Evolutionary conservation across 2,888 invertebrate species (phyloP).

Genomic region (Eubasilissa splendida): DNA sequence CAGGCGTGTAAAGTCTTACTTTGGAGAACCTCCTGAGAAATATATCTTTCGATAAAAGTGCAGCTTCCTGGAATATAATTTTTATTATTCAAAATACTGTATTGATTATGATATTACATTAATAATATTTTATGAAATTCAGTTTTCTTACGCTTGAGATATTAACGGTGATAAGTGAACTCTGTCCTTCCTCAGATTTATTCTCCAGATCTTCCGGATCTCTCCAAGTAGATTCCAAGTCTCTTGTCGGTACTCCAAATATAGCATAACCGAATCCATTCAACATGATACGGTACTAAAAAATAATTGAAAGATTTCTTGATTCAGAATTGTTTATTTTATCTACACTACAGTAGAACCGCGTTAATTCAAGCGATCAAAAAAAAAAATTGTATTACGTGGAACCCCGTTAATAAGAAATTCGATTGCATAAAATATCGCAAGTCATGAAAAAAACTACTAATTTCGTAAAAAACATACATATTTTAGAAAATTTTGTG

Average conservation of each 20-base stretch:
- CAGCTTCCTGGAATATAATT: constrained; percentile 72
- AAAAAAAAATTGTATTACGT: too few relatives aligned
- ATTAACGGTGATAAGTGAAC: constrained; percentile 72
- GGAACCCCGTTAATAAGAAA: too few relatives aligned
- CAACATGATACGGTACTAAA: constrained; percentile 87
- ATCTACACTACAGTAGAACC: too few relatives aligned
- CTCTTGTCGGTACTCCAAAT: constrained; percentile 83
- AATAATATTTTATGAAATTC: constrained; percentile 9
- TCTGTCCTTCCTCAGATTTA: constrained; percentile 67
- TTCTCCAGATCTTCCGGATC: constrained; percentile 74
- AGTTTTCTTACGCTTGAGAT: constrained; percentile 71
- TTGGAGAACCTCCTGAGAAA: constrained; percentile 79
- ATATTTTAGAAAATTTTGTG: too few relatives aligned
- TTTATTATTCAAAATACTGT: neutral
- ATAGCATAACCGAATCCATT: constrained; percentile 87
- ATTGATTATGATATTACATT: neutral
- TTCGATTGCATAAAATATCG: too few relatives aligned
- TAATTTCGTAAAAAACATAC: too few relatives aligned
- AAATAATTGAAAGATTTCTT: constrained; percentile 46
- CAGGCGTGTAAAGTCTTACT: constrained; percentile 83
- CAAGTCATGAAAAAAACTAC: too few relatives aligned
- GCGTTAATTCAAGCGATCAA: too few relatives aligned
- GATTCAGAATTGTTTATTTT: too few relatives aligned
- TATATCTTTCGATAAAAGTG: constrained; percentile 78
- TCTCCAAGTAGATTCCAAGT: constrained; percentile 82